Evolutionary conservation across 2,797 vertebrate genomes (phyloP).

Genomic region (Bufotes viridis): DNA sequence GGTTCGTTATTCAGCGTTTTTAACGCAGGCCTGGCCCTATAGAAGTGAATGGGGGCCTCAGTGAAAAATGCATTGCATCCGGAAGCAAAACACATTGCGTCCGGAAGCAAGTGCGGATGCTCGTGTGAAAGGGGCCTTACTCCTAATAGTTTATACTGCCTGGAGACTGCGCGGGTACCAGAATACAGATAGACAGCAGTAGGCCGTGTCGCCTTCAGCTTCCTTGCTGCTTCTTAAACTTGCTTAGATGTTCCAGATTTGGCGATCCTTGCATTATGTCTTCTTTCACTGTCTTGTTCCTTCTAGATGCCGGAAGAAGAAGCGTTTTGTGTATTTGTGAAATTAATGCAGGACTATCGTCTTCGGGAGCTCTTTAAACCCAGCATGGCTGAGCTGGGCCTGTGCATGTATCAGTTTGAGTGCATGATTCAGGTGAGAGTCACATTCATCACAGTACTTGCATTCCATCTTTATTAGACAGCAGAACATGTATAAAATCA

Average conservation of each 20-base stretch:
- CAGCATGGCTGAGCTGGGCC: conserved; percentile 97
- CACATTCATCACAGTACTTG: background rate
- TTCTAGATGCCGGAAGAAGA: conserved; percentile 97
- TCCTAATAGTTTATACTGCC: too few species aligned
- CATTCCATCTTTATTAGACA: background rate
- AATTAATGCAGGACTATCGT: conserved; percentile 98
- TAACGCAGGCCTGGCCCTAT: too few species aligned
- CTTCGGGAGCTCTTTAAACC: conserved; percentile 98
- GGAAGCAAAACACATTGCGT: too few species aligned
- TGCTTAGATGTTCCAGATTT: background rate
- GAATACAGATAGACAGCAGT: too few species aligned
- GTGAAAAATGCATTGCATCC: too few species aligned
- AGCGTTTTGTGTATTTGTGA: conserved; percentile 98
- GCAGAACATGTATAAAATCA: background rate
- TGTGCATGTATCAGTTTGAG: conserved; percentile 99
- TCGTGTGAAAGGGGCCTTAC: too few species aligned
- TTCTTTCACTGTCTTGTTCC: background rate
- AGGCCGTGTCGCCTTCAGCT: too few species aligned
- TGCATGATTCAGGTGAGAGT: conserved; percentile 93
- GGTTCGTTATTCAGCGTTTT: too few species aligned
- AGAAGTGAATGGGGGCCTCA: too few species aligned
- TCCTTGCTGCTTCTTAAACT: too few species aligned
- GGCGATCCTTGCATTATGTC: background rate
- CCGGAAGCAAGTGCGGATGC: too few species aligned
- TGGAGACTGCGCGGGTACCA: too few species aligned